A percentile compares a stretch with the other conserved stretches of the same genome.
These are phyloP conservation scores for Leptinotarsa rubiginosa DNA, from an alignment of 2,888 invertebrate genomes.

Conservation along the genomic window DNA sequence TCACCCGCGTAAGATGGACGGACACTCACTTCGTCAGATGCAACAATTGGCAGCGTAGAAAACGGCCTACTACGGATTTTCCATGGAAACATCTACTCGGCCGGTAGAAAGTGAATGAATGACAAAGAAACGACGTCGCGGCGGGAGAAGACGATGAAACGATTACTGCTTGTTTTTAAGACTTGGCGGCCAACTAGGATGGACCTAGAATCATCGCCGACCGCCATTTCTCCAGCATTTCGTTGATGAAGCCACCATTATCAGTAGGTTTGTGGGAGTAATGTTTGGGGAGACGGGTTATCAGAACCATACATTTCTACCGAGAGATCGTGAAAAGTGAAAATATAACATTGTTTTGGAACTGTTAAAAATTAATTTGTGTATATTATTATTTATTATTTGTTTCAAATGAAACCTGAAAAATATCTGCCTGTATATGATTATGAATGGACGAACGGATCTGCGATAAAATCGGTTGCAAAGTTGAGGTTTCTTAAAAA, in stretches of 20 bases:
- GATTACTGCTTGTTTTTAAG: constrained; percentile 8
- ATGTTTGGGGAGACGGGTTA: not conserved
- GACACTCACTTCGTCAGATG: constrained; percentile 22
- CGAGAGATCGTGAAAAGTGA: not conserved
- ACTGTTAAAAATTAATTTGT: not conserved
- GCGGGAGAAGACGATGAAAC: not conserved
- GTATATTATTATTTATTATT: no score
- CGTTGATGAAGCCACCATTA: not conserved
- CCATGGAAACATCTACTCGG: constrained; percentile 18
- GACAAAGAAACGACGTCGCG: constrained; percentile 8
- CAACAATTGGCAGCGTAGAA: constrained; percentile 5
- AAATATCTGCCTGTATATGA: no score
- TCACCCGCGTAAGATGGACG: constrained; percentile 27
- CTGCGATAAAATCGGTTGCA: no score
- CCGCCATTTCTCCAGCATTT: not conserved
- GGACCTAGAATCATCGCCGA: constrained; percentile 1
- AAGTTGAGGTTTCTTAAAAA: no score
- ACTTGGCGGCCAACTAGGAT: constrained; percentile 9
- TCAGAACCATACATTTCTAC: not conserved
- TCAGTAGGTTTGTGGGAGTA: not conserved
- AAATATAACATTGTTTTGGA: no score
- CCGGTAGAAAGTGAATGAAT: constrained; percentile 21
- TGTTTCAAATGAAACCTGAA: no score
- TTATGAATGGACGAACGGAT: no score
- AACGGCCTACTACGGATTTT: constrained; percentile 25